Evolutionary conservation across 30 jellyfish, hydroid and myxozoan species (phyloP), one percentile per base, ranked within the genome.

Genomic region (Mastigias papua): DNA sequence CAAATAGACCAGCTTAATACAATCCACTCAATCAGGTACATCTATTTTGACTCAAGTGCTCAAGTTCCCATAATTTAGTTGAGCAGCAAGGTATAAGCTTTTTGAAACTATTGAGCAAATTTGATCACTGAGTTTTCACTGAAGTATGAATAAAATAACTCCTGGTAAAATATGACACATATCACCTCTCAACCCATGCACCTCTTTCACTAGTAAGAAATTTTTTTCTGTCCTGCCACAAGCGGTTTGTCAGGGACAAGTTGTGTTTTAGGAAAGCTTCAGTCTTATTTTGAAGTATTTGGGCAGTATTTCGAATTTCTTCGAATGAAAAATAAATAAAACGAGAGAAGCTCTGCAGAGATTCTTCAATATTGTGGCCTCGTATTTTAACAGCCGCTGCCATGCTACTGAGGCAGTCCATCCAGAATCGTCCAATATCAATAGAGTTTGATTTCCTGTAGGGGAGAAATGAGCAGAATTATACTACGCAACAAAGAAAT

Each of bases 201-300:
- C 97, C 98, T 28, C 97, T 57, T 62, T 89, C 98, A 73, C 97
- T 93, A 31, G 78, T 89, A 23, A 93, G 74, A 60, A 93, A 81
- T 20, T 91, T 62, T 68, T 88, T 93, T 28, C 90, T 95, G 42
- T 82, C 91, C 73, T 79, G 94, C 98, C 98, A 93, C 61, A 84
- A 42, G 21, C 85, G 91, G 28, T 80, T 82, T 13, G 94, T 93
- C 87, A 83, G 76, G 5, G 95, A 60, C 16, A 76, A 62, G 85
- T 81, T 86, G 23, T 88, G 92, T 46, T 90, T 76, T 17, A 61
- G 83, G 25, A 46, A 32, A 35, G 51, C 75, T 68, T 82, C 96
- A 61, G 57, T 63, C 21, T 88, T 93, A 21, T 42, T 70, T 48
- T 89, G 89, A 35, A 34, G n/a, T 9, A 22, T 73, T 19, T 50